Conservation (phyloP, 2,113 vertebrate species). For the Pygoscelis antarcticus region DNA sequence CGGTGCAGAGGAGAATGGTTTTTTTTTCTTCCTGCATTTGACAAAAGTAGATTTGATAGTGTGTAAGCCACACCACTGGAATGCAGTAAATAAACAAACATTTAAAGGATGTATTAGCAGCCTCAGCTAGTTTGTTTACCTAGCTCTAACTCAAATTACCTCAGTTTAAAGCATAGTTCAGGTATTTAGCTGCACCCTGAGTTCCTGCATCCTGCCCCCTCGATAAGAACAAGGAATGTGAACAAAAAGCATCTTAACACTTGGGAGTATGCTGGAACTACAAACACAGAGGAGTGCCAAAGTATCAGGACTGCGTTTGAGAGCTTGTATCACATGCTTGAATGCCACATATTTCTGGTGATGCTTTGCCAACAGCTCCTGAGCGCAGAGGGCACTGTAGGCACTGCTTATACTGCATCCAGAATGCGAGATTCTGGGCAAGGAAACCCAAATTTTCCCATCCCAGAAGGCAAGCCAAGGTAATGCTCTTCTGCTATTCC, state of each 20-base stretch:
- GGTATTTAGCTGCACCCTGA: not conserved
- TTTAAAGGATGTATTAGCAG: not conserved
- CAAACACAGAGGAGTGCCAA: not conserved
- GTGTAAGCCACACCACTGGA: conserved; percentile 30
- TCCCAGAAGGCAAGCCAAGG: not conserved
- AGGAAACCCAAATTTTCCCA: not conserved
- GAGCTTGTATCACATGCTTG: not conserved
- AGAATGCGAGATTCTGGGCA: not conserved
- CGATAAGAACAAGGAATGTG: not conserved
- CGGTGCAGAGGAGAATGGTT: not conserved
- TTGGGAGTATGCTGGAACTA: not conserved
- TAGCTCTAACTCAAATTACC: conserved; percentile 46
- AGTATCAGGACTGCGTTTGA: not conserved
- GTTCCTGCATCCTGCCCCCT: not conserved
- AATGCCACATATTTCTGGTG: not conserved
- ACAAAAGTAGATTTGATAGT: conserved; percentile 33
- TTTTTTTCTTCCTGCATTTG: conserved; percentile 28
- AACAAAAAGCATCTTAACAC: not conserved
- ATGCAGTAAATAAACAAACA: conserved; percentile 58
- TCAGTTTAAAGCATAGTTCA: conserved; percentile 36
- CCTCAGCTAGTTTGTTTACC: conserved; percentile 46
- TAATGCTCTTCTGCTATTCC: not conserved
- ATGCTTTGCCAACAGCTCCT: not conserved
- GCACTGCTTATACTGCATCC: not conserved
- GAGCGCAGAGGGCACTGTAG: not conserved